phyloP scores from a whole-genome alignment of 1,140 invertebrate species.

The Danaus plexippus region DNA sequence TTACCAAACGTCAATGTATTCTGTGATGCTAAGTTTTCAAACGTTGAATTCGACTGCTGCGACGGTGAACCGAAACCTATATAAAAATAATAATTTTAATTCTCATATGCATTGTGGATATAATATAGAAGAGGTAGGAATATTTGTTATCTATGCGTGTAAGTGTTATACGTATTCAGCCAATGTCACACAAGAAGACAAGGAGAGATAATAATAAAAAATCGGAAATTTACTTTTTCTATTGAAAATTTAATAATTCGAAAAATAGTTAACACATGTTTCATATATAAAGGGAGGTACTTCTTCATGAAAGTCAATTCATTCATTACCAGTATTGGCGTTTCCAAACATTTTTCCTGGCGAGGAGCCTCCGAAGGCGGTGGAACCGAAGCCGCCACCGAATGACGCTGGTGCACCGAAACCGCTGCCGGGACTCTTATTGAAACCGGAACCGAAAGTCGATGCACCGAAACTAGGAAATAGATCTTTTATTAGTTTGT shows the following conservation, averaged over 20 bases:
- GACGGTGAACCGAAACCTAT: conserved; percentile 52
- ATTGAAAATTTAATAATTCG: no score
- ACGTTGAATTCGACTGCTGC: conserved; percentile 62
- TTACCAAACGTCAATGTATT: conserved; percentile 69
- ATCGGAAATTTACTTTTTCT: no score
- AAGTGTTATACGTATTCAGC: no score
- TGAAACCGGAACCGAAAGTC: conserved; percentile 43
- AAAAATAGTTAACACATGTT: no score
- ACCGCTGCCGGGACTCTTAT: conserved; percentile 50
- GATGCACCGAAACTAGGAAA: conserved; percentile 40
- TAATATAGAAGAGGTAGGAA: no score
- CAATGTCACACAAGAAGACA: no score
- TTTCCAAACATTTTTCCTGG: conserved; percentile 48
- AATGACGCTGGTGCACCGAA: conserved; percentile 52
- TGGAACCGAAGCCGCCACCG: conserved; percentile 43
- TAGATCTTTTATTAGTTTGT: background rate
- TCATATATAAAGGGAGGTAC: no score
- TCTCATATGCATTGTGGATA: no score
- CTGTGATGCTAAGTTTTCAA: conserved; percentile 64
- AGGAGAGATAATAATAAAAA: no score
- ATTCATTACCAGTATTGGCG: conserved; percentile 32
- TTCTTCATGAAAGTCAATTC: no score
- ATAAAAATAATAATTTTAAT: conserved; percentile 3
- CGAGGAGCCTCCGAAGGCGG: conserved; percentile 46
- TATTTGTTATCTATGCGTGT: no score